These are phyloP conservation scores for Epizoanthus illoricatus DNA, from an alignment of 92 coral and sea anemone genomes.

Conservation along the genomic window DNA sequence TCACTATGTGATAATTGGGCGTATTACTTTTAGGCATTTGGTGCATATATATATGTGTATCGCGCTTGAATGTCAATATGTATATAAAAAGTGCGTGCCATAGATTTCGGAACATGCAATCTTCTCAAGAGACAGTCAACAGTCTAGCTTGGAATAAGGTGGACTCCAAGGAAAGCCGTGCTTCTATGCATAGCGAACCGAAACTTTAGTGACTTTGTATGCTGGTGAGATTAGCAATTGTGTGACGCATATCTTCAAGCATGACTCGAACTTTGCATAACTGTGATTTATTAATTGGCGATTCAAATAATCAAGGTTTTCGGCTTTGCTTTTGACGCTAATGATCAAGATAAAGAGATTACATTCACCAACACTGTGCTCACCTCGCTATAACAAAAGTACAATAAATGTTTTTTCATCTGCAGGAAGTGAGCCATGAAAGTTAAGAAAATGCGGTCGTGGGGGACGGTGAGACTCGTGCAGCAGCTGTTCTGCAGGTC, in stretches of 20 bases:
- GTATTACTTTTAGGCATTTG: too few species aligned
- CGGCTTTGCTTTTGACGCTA: slow-evolving; percentile 19
- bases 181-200: too few species aligned
- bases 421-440: slow-evolving; percentile 48
- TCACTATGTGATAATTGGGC: too few species aligned
- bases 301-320: neutral
- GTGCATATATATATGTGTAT: too few species aligned
- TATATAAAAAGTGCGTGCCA: too few species aligned
- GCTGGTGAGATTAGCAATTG: too few species aligned
- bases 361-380: slow-evolving; percentile 1
- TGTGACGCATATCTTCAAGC: neutral
- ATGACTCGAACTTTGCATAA: neutral
- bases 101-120: too few species aligned
- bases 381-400: slow-evolving; percentile 3
- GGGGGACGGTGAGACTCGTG: slow-evolving; percentile 8
- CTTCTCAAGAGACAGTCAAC: too few species aligned
- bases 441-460: slow-evolving; percentile 9
- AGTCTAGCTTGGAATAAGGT: too few species aligned
- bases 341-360: slow-evolving; percentile 25
- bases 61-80: too few species aligned
- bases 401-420: slow-evolving; percentile 38
- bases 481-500: slow-evolving; percentile 34
- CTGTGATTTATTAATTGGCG: neutral
- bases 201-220: too few species aligned
- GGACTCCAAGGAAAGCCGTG: too few species aligned